Base-by-base conservation (phyloP, 1,140 invertebrate genomes). In the Asobara japonica region DNA sequence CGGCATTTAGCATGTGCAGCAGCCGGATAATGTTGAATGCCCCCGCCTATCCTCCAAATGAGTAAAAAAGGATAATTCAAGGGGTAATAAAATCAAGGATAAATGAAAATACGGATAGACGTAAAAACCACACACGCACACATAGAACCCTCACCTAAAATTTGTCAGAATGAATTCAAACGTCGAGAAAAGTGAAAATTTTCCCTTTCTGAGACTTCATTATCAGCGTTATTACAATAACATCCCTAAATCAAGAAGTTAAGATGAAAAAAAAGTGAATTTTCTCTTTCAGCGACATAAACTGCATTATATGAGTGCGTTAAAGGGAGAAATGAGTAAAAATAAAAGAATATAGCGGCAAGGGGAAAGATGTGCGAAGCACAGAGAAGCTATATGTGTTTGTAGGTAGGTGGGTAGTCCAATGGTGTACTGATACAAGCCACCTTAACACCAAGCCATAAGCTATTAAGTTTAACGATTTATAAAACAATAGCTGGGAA, bases 391-490 rank as follows among this genome's bases (percentile, higher is more conserved):
- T 51, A 56, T 51, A 30, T 71, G 45, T 61, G 36, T 25, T 27
- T n/a, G n/a, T n/a, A n/a, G n/a, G 60, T 62, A 64, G 61, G 36
- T 29, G 61, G n/a, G 60, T 56, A 64, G 61, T 51, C 25, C 31
- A 65, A 64, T 60, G 25, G 48, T 66, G 27, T 61, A 29, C 62
- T 48, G 64, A 69, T 72, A 72, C 72, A 29, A 68, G 64, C 65
- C 62, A 74, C 56, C 73, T 56, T 56, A 56, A 68, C 73, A 74
- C 67, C 69, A 45, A 51, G 69, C 60, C 69, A 76, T 65, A 72
- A 76, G 75, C 69, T 68, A 76, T 76, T 76, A 76, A 76, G 74
- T 73, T 76, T 76, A 74, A 76, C 72, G 75, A 76, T 76, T 76
- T 76, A 76, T 76, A 76, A 76, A 76, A 76, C 75, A 76, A 76